These are phyloP conservation scores for Hybognathus amarus DNA, from an alignment of 2,797 vertebrate genomes.

Conservation along the genomic window DNA sequence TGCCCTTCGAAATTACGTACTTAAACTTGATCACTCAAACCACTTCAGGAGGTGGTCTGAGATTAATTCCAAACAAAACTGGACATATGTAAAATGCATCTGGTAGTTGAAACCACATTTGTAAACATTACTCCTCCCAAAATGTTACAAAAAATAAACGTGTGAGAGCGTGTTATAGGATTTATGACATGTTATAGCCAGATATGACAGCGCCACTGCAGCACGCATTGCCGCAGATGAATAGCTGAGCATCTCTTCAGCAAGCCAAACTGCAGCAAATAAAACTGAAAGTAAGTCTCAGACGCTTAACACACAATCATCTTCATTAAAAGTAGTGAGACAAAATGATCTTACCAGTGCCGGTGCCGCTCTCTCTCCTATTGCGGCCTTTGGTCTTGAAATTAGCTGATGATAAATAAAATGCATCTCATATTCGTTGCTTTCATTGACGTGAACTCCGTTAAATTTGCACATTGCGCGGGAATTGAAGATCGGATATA, in stretches of 20 bases:
- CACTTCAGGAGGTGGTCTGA: not conserved
- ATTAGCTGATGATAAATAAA: conserved; percentile 7
- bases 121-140: not conserved
- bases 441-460: not conserved
- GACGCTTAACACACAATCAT: not conserved
- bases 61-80: not conserved
- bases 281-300: not conserved
- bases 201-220: not conserved
- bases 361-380: not conserved
- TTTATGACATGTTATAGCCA: not conserved
- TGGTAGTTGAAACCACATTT: not conserved
- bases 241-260: not conserved
- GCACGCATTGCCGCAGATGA: not conserved
- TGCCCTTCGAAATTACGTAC: not conserved
- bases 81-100: not conserved
- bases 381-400: conserved; percentile 1
- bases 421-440: conserved; percentile 1
- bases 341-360: not conserved
- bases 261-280: not conserved
- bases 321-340: conserved; percentile 9
- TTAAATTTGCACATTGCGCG: not conserved
- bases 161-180: not conserved
- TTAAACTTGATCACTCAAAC: not conserved
- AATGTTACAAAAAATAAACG: not conserved
- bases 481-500: conserved; percentile 1